Evolutionary conservation across 2,113 vertebrate species (phyloP).

Genomic region (Gallinago jamesoni): DNA sequence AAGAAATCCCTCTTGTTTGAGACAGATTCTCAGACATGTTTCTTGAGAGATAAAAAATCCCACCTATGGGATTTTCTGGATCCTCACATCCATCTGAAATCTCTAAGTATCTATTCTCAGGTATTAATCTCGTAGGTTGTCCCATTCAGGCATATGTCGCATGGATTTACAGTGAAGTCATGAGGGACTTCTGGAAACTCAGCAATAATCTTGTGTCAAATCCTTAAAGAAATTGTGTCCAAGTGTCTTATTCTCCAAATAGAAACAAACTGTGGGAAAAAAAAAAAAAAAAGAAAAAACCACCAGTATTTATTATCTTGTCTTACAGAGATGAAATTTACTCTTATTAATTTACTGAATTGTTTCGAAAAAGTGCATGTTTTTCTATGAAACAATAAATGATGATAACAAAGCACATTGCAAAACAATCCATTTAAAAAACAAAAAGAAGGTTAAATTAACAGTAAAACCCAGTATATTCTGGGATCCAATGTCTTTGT

Average conservation of each 20-base stretch:
- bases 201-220: not conserved
- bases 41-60: not conserved
- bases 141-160: not conserved
- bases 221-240: not conserved
- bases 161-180: not conserved
- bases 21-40: not conserved
- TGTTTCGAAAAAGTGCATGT: not conserved
- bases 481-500: not conserved
- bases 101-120: not conserved
- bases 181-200: not conserved
- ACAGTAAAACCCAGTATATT: not conserved
- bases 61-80: not conserved
- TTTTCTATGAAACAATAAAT: not conserved
- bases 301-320: not conserved
- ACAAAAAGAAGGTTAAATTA: not conserved
- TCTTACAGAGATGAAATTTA: not conserved
- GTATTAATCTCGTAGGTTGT: not conserved
- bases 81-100: not conserved
- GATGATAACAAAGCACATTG: not conserved
- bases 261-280: not conserved
- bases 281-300: too few relatives aligned
- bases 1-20: not conserved
- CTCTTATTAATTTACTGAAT: not conserved
- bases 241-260: not conserved
- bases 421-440: not conserved